These are phyloP conservation scores for Ophion ventricosus DNA, from an alignment of 2,888 invertebrate genomes.

Conservation along the genomic window DNA sequence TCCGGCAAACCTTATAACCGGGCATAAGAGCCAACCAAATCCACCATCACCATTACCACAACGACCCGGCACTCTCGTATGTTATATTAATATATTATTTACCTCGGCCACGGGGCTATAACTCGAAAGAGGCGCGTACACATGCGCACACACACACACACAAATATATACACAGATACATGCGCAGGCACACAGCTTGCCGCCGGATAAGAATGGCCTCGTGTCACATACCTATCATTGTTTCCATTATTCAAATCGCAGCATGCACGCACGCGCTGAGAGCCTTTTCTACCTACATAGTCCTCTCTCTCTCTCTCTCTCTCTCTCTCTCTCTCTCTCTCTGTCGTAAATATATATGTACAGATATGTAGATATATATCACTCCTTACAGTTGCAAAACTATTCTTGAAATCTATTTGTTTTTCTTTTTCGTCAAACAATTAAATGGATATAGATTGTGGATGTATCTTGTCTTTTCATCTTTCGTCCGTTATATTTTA, in stretches of 20 bases:
- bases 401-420: not conserved
- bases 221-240: conserved; percentile 82
- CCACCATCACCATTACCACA: conserved; percentile 68
- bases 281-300: conserved; percentile 49
- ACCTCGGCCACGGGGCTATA: conserved; percentile 72
- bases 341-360: not conserved
- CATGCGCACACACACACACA: conserved; percentile 14
- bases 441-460: not conserved
- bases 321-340: not conserved
- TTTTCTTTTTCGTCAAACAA: not conserved
- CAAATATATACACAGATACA: conserved; percentile 22
- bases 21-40: conserved; percentile 43
- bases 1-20: conserved; percentile 74
- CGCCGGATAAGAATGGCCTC: conserved; percentile 78
- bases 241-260: conserved; percentile 79
- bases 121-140: conserved; percentile 52
- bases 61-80: conserved; percentile 80
- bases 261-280: conserved; percentile 62
- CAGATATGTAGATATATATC: not conserved
- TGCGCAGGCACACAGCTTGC: conserved; percentile 47
- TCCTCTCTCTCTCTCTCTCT: conserved; percentile 20
- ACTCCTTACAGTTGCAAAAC: not conserved
- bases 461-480: not conserved
- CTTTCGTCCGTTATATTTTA: not conserved
- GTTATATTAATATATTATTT: conserved; percentile 83